Conservation (phyloP, 2,888 invertebrate species). For the Ischnura elegans region DNA sequence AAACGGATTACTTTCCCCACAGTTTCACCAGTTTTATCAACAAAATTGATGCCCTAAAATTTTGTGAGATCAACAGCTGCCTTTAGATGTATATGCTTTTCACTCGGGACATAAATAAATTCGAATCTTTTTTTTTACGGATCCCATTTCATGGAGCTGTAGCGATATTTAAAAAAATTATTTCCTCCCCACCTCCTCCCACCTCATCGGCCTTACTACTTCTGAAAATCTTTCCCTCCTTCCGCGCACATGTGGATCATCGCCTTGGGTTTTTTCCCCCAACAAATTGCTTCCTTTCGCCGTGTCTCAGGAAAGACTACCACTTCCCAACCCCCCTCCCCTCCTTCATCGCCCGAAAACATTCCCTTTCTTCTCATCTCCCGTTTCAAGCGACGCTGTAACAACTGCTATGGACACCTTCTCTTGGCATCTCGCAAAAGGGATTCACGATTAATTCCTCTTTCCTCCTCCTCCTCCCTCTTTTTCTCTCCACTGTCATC, state of each 20-base stretch:
- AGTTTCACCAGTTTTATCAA: not conserved
- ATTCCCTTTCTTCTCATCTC: slow-evolving; percentile 62
- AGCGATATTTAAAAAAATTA: not conserved
- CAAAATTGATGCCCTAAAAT: not conserved
- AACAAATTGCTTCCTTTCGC: slow-evolving; percentile 58
- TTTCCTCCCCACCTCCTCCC: too few species aligned
- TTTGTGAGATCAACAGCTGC: not conserved
- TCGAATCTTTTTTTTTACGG: not conserved
- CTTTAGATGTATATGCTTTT: not conserved
- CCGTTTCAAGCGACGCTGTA: slow-evolving; percentile 52
- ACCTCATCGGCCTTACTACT: not conserved
- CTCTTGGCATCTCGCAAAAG: slow-evolving; percentile 61
- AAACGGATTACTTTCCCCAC: not conserved
- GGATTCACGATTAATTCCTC: slow-evolving; percentile 50
- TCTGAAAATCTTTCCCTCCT: slow-evolving; percentile 5
- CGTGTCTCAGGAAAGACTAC: slow-evolving; percentile 6
- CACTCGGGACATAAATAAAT: not conserved
- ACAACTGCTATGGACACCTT: slow-evolving; percentile 62
- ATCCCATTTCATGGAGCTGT: not conserved
- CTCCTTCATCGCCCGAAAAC: not conserved
- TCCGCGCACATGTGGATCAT: slow-evolving; percentile 32
- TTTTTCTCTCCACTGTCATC: not conserved
- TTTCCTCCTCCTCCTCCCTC: not conserved
- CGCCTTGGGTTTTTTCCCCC: slow-evolving; percentile 25
- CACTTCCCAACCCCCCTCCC: not conserved